These are phyloP conservation scores for Ips nitidus DNA, from an alignment of 1,140 invertebrate genomes.

Conservation along the genomic window DNA sequence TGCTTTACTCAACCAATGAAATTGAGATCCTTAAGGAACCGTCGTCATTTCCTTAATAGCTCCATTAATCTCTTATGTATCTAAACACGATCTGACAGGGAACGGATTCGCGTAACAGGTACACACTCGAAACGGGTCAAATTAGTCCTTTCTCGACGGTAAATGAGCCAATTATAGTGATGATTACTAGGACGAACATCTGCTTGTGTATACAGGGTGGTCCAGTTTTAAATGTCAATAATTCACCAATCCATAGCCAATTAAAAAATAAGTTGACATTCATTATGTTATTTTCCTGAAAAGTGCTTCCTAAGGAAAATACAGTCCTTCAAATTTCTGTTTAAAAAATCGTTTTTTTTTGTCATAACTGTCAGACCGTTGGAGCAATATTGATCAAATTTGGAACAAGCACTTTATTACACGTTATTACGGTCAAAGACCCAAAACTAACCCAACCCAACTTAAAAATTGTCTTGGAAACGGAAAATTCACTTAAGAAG, in stretches of 20 bases:
- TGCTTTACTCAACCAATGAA: not conserved
- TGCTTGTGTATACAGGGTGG: not conserved
- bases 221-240: not conserved
- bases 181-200: not conserved
- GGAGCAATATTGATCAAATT: too few relatives aligned
- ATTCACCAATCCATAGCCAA: not conserved
- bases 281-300: not conserved
- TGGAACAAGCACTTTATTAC: too few relatives aligned
- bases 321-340: not conserved
- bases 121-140: slow-evolving; percentile 3
- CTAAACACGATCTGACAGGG: slow-evolving; percentile 8
- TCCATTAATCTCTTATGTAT: slow-evolving; percentile 1
- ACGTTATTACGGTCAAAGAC: too few relatives aligned
- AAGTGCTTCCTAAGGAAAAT: not conserved
- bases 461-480: too few relatives aligned
- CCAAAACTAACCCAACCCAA: too few relatives aligned
- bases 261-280: not conserved
- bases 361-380: not conserved
- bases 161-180: slow-evolving; percentile 17
- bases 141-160: slow-evolving; percentile 8
- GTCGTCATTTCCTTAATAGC: slow-evolving; percentile 8
- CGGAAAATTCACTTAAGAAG: too few relatives aligned
- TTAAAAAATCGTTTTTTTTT: not conserved
- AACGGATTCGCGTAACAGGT: slow-evolving; percentile 19
- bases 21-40: not conserved